Evolutionary conservation across 2,888 invertebrate genomes (phyloP), one percentile per base, ranked within the genome.

Genomic region (Aphodius granarius): DNA sequence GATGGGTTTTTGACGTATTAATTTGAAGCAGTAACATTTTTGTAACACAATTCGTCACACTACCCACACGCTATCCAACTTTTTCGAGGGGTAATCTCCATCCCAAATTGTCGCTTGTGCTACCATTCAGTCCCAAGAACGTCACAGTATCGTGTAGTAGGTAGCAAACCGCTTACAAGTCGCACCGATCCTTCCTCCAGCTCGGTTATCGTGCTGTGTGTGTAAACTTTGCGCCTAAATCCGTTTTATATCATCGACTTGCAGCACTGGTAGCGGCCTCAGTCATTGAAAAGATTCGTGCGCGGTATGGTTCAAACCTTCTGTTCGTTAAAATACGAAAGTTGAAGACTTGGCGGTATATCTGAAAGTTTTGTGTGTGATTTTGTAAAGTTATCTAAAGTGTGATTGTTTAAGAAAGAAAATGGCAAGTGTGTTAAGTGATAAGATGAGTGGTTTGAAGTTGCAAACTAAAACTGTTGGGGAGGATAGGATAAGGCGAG

Each of bases 391-490:
- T n/a, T n/a, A n/a, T 16, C 17, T 18, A 15, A 19, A 17, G 71
- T 43, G 43, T 70, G 23, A 20, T 15, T 16, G 65, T 65, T 21
- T n/a, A 13, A 66, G 68, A 6, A 19, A 62, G 76, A 86, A 83
- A 82, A 94, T 94, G 93, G 93, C 94, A 79, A 94, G 94, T 88
- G 91, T 94, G 83, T 87, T 95, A 83, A 93, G 94, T 89, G 93
- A 94, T 83, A 92, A 95, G 86, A 91, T 95, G 85, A 93, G 93
- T 87, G 90, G 93, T 75, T 87, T 94, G 78, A 87, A 93, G 86
- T 89, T 95, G 85, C 92, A 92, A 80, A 93, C 93, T 72, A 95
- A 94, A 89, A 95, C 93, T 63, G 93, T 94, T 73, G 95, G 95
- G n/a, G 94, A 94, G 83, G 95, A 95, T 16, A 90, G 94, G 85